A percentile compares a stretch with the other conserved stretches of the same genome.
Conservation (phyloP, 2,888 invertebrate genomes). For the Aporophyla lueneburgensis region DNA sequence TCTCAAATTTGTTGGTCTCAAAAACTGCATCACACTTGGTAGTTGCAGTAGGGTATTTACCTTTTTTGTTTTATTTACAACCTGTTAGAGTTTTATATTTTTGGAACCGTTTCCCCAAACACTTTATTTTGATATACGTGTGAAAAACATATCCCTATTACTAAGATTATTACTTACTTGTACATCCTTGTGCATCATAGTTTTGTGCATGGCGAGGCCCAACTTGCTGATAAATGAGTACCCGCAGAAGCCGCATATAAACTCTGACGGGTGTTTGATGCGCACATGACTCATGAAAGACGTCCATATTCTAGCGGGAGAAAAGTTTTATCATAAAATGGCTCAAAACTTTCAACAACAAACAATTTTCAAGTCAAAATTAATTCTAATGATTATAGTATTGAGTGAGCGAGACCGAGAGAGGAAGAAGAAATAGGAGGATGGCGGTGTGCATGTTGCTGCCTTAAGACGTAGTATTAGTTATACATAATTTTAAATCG, state of each 20-base stretch:
- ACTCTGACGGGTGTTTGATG: conserved; percentile 88
- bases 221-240: conserved; percentile 87
- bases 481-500: neutral
- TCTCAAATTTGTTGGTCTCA: neutral
- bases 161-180: conserved; percentile 57
- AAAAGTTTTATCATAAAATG: neutral
- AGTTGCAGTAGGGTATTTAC: neutral
- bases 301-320: conserved; percentile 82
- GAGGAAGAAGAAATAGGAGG: neutral
- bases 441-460: neutral
- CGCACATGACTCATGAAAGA: conserved; percentile 87
- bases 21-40: neutral
- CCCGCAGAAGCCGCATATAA: conserved; percentile 86
- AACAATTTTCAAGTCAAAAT: neutral
- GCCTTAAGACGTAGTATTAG: neutral
- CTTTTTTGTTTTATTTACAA: neutral
- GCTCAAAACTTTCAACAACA: neutral
- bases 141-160: neutral
- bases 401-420: neutral
- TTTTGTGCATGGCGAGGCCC: conserved; percentile 85
- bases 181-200: conserved; percentile 86
- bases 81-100: neutral
- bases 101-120: neutral
- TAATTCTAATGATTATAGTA: neutral
- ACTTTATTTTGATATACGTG: neutral